Conservation (phyloP, 2,797 vertebrate genomes). For the Pelodytes ibericus region DNA sequence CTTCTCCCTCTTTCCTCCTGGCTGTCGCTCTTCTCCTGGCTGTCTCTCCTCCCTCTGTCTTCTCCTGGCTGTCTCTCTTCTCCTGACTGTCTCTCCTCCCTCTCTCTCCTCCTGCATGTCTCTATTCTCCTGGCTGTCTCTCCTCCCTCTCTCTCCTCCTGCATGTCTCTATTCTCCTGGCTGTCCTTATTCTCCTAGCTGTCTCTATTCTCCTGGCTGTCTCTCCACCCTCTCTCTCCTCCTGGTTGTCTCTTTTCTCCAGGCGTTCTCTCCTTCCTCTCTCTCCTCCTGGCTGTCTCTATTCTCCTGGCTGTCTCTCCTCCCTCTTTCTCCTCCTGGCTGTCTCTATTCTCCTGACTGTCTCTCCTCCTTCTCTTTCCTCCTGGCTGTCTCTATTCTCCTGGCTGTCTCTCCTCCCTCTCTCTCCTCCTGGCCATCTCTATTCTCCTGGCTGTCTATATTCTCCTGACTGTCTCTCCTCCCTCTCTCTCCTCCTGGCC, state of each 20-base stretch:
- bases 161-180: not conserved
- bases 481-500: not conserved
- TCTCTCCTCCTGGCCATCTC: not conserved
- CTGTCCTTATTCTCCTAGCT: too few relatives aligned
- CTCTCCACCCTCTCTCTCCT: not conserved
- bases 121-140: not conserved
- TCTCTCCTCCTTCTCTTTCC: not conserved
- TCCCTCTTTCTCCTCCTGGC: not conserved
- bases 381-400: not conserved
- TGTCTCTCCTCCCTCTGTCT: not conserved
- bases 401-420: not conserved
- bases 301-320: not conserved
- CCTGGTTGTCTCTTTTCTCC: not conserved
- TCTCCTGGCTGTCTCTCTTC: slow-evolving; percentile 5
- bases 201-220: not conserved
- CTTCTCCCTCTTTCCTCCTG: not conserved
- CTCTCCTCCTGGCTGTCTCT: not conserved
- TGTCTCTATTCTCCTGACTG: not conserved
- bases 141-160: not conserved
- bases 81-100: not conserved
- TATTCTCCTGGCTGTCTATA: not conserved
- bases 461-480: not conserved
- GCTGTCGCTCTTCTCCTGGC: not conserved
- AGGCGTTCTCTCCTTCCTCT: not conserved
- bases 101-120: not conserved